Evolutionary conservation across 1,140 invertebrate genomes (phyloP).

Genomic region (Colletes latitarsis): DNA sequence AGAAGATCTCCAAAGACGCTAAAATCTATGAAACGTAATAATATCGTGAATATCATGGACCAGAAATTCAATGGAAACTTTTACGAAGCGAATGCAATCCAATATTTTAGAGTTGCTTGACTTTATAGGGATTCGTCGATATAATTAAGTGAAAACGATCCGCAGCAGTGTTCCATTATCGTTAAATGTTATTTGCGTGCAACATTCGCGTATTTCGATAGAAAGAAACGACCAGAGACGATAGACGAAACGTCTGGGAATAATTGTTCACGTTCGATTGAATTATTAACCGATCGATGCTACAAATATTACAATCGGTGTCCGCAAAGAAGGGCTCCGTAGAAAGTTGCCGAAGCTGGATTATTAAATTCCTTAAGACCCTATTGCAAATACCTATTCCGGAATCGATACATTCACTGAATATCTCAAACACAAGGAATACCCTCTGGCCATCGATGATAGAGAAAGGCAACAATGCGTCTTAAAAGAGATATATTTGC

Average conservation of each 20-base stretch:
- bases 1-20: not conserved
- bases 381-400: slow-evolving; percentile 78
- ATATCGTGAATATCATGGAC: no score
- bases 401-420: slow-evolving; percentile 81
- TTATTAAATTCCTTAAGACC: slow-evolving; percentile 81
- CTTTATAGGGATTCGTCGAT: not conserved
- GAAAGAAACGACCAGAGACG: not conserved
- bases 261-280: slow-evolving; percentile 66
- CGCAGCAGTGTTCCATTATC: not conserved
- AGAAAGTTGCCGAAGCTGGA: slow-evolving; percentile 78
- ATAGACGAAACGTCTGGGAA: slow-evolving; percentile 14
- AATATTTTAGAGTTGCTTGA: slow-evolving; percentile 1
- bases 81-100: no score
- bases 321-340: slow-evolving; percentile 61
- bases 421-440: slow-evolving; percentile 77
- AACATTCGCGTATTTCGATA: slow-evolving; percentile 26
- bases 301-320: slow-evolving; percentile 39
- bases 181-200: not conserved
- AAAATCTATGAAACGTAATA: no score
- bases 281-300: slow-evolving; percentile 73
- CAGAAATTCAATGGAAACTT: no score
- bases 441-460: slow-evolving; percentile 56
- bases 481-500: slow-evolving; percentile 23
- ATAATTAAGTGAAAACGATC: not conserved
- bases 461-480: slow-evolving; percentile 33